Base-by-base conservation (phyloP, 2,113 vertebrate genomes). In the Arvicanthis niloticus region DNA sequence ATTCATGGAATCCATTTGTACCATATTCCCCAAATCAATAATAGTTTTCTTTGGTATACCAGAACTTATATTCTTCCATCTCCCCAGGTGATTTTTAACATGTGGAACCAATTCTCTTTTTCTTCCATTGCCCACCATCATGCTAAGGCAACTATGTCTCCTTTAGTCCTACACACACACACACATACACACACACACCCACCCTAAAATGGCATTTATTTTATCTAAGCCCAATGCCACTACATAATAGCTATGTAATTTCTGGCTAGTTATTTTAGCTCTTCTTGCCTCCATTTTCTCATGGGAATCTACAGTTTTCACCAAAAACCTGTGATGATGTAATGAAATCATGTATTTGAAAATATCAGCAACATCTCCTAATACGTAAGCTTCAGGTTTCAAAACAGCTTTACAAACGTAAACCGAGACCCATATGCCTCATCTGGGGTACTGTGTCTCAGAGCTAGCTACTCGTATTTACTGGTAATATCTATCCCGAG, bases 41-140 rank as follows among this genome's bases (percentile, higher is more conserved):
- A 89, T 9, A 40, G 51, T 84, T 97, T 88, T 96, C 77, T 96
- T 93, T 87, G 31, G 0, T 95, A 72, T 45, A 58, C n/a, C 91
- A 96, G 91, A 97, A 92, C 62, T 82, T 87, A 92, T 76, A 96
- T 96, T 95, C 94, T 97, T 95, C 91, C 82, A 88, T 87, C 77
- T 97, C 92, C 81, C 26, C 78, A 92, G 82, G 82, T 97, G 96
- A 89, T 94, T 96, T 96, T 97, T 77, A 89, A 86, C 93, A 97
- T 96, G 96, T 98, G 96, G 94, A 96, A 91, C 0, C 1, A 51
- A 95, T 97, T 93, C 75, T 67, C 1, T 72, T 86, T 92, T 16
- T 40, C n/a, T 31, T 95, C 65, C 37, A 40, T 53, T 89, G 77
- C 48, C 77, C 78, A 91, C 68, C 65, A 86, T 92, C n/a, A n/a